Evolutionary conservation across 2,888 invertebrate genomes (phyloP), one percentile per base, ranked within the genome.

Genomic region (Ommatoiulus sabulosus): DNA sequence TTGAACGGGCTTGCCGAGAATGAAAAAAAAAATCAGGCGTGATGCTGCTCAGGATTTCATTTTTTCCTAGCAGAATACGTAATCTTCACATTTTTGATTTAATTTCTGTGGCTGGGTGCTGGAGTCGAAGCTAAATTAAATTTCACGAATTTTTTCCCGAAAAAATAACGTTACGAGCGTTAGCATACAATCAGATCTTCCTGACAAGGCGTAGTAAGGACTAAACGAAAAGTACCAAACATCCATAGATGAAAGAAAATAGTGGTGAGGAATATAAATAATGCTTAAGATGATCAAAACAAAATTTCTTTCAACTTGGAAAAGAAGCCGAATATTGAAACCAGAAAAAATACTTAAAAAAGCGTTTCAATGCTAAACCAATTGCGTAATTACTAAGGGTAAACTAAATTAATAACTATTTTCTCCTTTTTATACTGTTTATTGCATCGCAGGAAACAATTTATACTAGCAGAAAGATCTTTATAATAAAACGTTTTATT

Each of bases 91-190:
- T 72, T 72, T 72, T n/a, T 72, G 72, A 72, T 72, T 72, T 72
- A 72, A 72, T 72, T 72, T 72, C 72, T 72, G 72, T 24, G 72
- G 72, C 72, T 24, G 72, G 72, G 72, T 72, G 72, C 72, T 72
- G 8, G 10, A 72, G 72, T 72, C 72, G 24, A 72, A 72, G 24
- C 24, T 24, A 72, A 72, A 72, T 72, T 72, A 72, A 72, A 72
- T 72, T 20, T n/a, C 72, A n/a, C 7, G 72, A 72, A 72, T 72
- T 4, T 72, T 72, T 24, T 8, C 8, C 3, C 1, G 24, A 17
- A 8, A 15, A 24, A 72, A 24, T n/a, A n/a, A n/a, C 7, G 72
- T 24, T 6, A 24, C 24, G 3, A 72, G 72, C 72, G 7, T 72
- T 24, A 20, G 72, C 72, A 72, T 72, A 72, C 10, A 72, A 72